Conservation (phyloP, 2,888 invertebrate genomes). For the Scelioninae gen. 1 region DNA sequence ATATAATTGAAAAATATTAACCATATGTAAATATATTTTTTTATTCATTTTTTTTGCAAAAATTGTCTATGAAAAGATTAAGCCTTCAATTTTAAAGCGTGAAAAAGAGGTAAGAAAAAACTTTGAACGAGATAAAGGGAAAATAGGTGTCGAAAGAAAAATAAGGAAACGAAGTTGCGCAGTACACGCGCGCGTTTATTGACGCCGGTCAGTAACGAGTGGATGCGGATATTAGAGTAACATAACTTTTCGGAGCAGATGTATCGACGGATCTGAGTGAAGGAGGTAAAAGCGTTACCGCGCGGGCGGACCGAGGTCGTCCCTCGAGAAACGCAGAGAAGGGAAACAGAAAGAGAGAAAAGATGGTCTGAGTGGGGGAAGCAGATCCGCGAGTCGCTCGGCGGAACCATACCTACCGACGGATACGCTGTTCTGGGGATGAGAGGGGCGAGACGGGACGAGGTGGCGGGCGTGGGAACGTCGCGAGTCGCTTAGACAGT, state of each 20-base stretch:
- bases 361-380: slow-evolving; percentile 32
- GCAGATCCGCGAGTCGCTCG: slow-evolving; percentile 59
- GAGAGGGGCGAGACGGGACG: slow-evolving; percentile 21
- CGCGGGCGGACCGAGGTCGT: slow-evolving; percentile 65
- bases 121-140: no score
- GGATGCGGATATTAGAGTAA: slow-evolving; percentile 68
- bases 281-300: slow-evolving; percentile 68
- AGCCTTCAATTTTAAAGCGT: no score
- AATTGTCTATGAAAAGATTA: no score
- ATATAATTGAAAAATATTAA: no score
- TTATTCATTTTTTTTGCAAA: no score
- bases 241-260: slow-evolving; percentile 65
- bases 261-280: slow-evolving; percentile 54
- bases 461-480: slow-evolving; percentile 66
- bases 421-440: slow-evolving; percentile 52
- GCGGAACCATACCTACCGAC: slow-evolving; percentile 51
- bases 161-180: slow-evolving; percentile 49
- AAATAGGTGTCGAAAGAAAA: no score
- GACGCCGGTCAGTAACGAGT: slow-evolving; percentile 70
- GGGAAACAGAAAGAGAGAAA: slow-evolving; percentile 23
- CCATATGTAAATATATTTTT: no score
- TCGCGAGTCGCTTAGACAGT: slow-evolving; percentile 58
- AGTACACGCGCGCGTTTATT: slow-evolving; percentile 57
- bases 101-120: no score
- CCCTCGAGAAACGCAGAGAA: slow-evolving; percentile 31